Evolutionary conservation across 2,797 vertebrate species (phyloP).

Genomic region (Poeciliopsis gracilis): DNA sequence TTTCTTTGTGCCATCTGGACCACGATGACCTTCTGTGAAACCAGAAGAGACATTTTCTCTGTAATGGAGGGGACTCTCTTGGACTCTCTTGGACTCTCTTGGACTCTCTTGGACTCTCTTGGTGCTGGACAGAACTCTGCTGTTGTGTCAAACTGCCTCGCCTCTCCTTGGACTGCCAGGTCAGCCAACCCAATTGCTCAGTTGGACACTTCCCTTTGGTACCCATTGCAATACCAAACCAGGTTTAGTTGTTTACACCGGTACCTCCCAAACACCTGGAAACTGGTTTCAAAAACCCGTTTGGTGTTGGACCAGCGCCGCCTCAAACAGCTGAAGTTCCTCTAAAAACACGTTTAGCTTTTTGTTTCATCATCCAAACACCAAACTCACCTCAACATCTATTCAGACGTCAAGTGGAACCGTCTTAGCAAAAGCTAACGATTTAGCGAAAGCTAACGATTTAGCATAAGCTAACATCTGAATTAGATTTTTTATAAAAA

Average conservation of each 20-base stretch:
- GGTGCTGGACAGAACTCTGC: slow-evolving; percentile 73
- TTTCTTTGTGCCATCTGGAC: slow-evolving; percentile 59
- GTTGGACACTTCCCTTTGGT: slow-evolving; percentile 44
- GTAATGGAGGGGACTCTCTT: slow-evolving; percentile 18
- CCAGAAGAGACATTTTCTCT: slow-evolving; percentile 1
- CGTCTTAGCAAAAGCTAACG: background rate
- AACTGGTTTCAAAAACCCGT: background rate
- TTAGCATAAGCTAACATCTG: background rate
- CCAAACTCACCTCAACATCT: background rate
- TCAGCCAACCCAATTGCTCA: slow-evolving; percentile 50
- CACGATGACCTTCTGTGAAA: slow-evolving; percentile 10
- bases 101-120: slow-evolving; percentile 13
- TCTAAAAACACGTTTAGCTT: background rate
- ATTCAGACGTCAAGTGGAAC: background rate
- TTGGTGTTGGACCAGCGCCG: background rate
- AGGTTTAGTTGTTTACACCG: slow-evolving; percentile 51
- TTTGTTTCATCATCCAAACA: background rate
- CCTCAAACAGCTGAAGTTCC: background rate
- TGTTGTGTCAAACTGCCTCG: slow-evolving; percentile 54
- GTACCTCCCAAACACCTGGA: slow-evolving; percentile 29
- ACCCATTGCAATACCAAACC: slow-evolving; percentile 38
- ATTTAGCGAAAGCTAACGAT: background rate
- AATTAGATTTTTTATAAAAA: background rate
- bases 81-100: no score
- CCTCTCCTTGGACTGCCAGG: slow-evolving; percentile 59